Percentiles rank a stretch among this genome's conserved stretches.
Evolutionary conservation across 2,888 invertebrate species (phyloP).

Genomic region (Pyrgus malvae): DNA sequence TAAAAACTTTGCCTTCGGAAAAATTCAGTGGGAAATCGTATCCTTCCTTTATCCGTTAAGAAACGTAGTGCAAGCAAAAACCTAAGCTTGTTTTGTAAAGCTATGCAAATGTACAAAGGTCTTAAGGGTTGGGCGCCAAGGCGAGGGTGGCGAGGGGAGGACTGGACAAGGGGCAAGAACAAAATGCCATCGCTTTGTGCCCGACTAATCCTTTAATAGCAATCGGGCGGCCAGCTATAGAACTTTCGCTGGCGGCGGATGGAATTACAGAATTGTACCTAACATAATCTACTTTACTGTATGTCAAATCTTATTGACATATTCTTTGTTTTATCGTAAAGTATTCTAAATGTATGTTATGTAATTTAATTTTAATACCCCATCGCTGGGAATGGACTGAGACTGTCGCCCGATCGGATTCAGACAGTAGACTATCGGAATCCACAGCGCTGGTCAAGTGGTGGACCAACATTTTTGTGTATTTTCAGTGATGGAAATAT

Average conservation of each 20-base stretch:
- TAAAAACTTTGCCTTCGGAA: conserved; percentile 16
- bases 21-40: conserved; percentile 33
- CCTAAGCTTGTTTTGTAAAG: conserved; percentile 65
- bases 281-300: too few relatives aligned
- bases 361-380: too few relatives aligned
- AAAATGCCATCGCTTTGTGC: conserved; percentile 77
- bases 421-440: too few relatives aligned
- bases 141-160: conserved; percentile 39
- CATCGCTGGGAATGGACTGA: too few relatives aligned
- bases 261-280: not conserved
- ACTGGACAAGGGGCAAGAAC: conserved; percentile 72
- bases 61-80: conserved; percentile 65
- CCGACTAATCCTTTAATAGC: conserved; percentile 77
- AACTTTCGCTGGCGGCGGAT: conserved; percentile 18
- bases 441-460: too few relatives aligned
- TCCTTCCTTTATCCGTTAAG: conserved; percentile 68
- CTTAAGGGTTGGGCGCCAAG: conserved; percentile 61
- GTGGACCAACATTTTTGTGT: too few relatives aligned
- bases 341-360: too few relatives aligned
- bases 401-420: too few relatives aligned
- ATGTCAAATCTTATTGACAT: too few relatives aligned
- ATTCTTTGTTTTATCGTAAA: too few relatives aligned
- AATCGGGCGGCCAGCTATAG: conserved; percentile 54
- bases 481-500: too few relatives aligned
- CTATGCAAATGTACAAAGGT: conserved; percentile 79